Base-by-base conservation (phyloP, 2,888 invertebrate species). In the Germaria angustata region DNA sequence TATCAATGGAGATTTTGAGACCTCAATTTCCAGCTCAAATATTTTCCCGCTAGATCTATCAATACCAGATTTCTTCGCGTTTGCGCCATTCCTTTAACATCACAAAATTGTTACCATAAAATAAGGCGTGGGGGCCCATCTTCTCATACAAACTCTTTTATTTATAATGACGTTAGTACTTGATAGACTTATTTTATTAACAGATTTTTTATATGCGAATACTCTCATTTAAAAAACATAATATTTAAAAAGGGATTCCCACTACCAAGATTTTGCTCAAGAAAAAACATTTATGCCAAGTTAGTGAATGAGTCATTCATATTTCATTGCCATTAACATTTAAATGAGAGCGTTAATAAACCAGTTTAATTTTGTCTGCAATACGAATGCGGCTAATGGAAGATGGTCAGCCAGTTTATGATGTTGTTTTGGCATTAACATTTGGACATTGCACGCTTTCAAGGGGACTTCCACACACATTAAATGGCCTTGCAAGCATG, bases 401-500 rank as follows among this genome's bases (percentile, higher is more conserved):
- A 61, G 61, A 53, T 53, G 51, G 39, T 9, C n/a, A 22, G 7
- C 41, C n/a, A 15, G 15, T 63, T 63, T 3, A 28, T 49, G 72
- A 49, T 61, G 36, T 39, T 2, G 9, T 20, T 51, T 72, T 22
- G 0, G 15, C 8, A 32, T 24, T n/a, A 36, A 24, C 15, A 22
- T 57, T 22, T 44, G 22, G 5, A 0, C n/a, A 11, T 17, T 46
- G 13, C 4, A 4, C 20, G 20, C 39, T 57, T 68, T 53, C 68
- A 68, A 68, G 68, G 68, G 68, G 41, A 68, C 28, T 68, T 32
- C n/a, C n/a, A 55, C 55, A 44, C 41, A n/a, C 15, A 41, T 32
- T 20, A 9, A 32, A 32, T 55, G 20, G 22, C 34, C 44, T 59
- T 59, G 55, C 15, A 24, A 17, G 5, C 28, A n/a, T 69, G 15